phyloP scores from a whole-genome alignment of 2,888 invertebrate genomes.

The Adela reaumurella region DNA sequence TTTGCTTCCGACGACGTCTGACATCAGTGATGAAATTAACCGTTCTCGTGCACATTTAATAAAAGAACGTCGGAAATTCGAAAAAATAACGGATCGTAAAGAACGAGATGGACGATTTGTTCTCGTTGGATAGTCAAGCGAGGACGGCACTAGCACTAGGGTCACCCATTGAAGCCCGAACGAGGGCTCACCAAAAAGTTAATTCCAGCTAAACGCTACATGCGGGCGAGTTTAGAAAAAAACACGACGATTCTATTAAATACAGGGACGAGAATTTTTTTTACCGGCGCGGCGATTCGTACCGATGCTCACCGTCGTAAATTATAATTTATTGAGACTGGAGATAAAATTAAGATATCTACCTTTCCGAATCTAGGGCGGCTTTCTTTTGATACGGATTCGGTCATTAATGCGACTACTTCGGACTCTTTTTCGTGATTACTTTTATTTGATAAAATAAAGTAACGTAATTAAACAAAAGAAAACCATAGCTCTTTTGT shows the following conservation, averaged over 20 bases:
- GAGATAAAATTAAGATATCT: slow-evolving; percentile 50
- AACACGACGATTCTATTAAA: slow-evolving; percentile 49
- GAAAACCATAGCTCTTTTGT: no score
- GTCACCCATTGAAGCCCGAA: background rate
- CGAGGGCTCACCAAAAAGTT: slow-evolving; percentile 21
- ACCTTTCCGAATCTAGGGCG: slow-evolving; percentile 32
- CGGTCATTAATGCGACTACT: background rate
- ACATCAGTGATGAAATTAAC: background rate
- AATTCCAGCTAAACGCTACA: slow-evolving; percentile 32
- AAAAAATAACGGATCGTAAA: no score
- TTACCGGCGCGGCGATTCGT: slow-evolving; percentile 23
- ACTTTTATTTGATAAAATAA: no score
- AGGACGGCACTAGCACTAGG: background rate
- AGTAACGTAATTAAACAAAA: no score
- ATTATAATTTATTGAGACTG: slow-evolving; percentile 48
- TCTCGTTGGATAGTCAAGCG: background rate
- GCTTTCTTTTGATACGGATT: slow-evolving; percentile 27
- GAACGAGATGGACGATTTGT: background rate
- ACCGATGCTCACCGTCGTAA: slow-evolving; percentile 43
- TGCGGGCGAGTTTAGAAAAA: slow-evolving; percentile 27
- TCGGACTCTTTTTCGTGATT: no score
- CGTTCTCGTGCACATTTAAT: background rate
- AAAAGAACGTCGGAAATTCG: background rate
- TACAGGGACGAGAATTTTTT: slow-evolving; percentile 33
- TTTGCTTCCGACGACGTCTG: background rate